Conservation (phyloP, 1,140 invertebrate genomes). For the Aphelinus atriplicis region DNA sequence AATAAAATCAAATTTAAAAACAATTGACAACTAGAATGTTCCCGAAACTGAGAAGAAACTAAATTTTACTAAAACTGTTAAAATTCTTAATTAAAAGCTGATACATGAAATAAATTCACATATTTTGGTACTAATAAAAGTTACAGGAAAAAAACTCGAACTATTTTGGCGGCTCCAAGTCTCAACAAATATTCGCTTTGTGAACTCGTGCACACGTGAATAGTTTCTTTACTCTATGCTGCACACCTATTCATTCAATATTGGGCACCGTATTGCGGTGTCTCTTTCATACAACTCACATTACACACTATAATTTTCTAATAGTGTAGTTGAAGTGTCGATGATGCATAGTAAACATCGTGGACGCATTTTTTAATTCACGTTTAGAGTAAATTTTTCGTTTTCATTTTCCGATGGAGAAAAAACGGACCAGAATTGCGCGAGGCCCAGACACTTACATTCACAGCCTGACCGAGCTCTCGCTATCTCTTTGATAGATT, state of each 20-base stretch:
- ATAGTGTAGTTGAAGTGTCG: constrained; percentile 56
- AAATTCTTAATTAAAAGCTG: constrained; percentile 29
- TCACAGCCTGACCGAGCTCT: constrained; percentile 66
- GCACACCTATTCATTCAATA: neutral
- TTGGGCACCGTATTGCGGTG: constrained; percentile 1
- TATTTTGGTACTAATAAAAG: constrained; percentile 22
- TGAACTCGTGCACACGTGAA: neutral
- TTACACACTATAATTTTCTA: constrained; percentile 62
- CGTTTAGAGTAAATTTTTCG: constrained; percentile 31
- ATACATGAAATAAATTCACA: constrained; percentile 21
- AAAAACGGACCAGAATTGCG: constrained; percentile 48
- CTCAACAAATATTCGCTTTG: constrained; percentile 9
- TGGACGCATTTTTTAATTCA: constrained; percentile 33
- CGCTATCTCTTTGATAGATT: constrained; percentile 44
- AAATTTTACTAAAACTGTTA: constrained; percentile 16
- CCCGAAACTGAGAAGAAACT: constrained; percentile 2
- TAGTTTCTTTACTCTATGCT: neutral
- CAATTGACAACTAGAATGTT: neutral
- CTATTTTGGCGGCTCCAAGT: constrained; percentile 31
- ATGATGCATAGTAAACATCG: constrained; percentile 47
- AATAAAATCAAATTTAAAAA: constrained; percentile 25
- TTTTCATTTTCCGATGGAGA: constrained; percentile 41
- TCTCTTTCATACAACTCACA: constrained; percentile 46
- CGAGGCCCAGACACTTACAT: constrained; percentile 64
- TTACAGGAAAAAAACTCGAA: constrained; percentile 30